Percentiles rank a stretch among this genome's conserved stretches.
Conservation (phyloP, 1,140 invertebrate genomes). For the Potamilus streckersoni region DNA sequence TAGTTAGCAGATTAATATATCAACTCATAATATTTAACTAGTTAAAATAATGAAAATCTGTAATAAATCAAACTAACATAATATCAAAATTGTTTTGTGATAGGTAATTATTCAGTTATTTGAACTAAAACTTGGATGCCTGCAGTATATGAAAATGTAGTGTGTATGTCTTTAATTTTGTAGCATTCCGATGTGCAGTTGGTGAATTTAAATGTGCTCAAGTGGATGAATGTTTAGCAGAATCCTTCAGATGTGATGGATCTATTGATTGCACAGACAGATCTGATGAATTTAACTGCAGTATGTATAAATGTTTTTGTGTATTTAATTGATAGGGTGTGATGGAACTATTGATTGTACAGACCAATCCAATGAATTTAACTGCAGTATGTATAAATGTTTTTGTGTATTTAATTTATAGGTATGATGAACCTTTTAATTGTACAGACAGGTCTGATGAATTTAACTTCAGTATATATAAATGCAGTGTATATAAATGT, state of each 20-base stretch:
- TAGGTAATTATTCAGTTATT: too few species aligned
- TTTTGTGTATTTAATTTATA: conserved; percentile 22
- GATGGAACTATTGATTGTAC: conserved; percentile 69
- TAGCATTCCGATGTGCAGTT: conserved; percentile 9
- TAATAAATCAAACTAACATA: too few species aligned
- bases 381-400: conserved; percentile 50
- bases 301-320: conserved; percentile 36
- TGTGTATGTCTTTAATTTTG: not conserved
- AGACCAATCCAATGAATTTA: conserved; percentile 49
- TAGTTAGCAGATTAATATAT: too few species aligned
- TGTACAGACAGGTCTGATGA: conserved; percentile 59
- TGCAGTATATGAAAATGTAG: too few species aligned
- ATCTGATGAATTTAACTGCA: conserved; percentile 46
- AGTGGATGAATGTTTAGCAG: conserved; percentile 67
- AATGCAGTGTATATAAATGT: conserved; percentile 50
- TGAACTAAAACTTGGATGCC: too few species aligned
- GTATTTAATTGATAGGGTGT: conserved; percentile 68
- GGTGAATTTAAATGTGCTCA: conserved; percentile 44
- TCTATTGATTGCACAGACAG: conserved; percentile 62
- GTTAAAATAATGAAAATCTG: too few species aligned
- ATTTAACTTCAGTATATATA: conserved; percentile 51
- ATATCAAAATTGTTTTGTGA: too few species aligned
- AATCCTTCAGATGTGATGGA: conserved; percentile 74
- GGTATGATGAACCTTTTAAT: conserved; percentile 73
- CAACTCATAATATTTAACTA: too few species aligned